These are phyloP conservation scores for Chironomus tepperi DNA, from an alignment of 1,140 invertebrate genomes.

Conservation along the genomic window DNA sequence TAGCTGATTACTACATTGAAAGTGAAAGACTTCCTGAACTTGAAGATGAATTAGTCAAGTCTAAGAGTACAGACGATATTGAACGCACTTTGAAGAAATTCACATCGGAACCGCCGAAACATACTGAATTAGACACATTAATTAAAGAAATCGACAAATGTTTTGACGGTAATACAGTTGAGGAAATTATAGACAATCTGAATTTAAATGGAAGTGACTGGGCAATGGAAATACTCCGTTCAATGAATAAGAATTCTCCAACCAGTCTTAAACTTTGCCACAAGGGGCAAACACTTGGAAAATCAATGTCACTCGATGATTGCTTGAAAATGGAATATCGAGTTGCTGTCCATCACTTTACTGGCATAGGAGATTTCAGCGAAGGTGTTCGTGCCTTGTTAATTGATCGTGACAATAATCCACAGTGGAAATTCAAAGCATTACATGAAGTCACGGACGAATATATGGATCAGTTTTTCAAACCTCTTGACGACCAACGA, in stretches of 20 bases:
- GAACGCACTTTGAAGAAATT: slow-evolving; percentile 51
- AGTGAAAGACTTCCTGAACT: neutral
- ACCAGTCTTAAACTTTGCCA: slow-evolving; percentile 86
- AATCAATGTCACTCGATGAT: slow-evolving; percentile 63
- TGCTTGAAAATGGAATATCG: slow-evolving; percentile 76
- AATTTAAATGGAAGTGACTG: slow-evolving; percentile 69
- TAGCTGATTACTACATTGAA: neutral
- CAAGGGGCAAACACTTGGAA: slow-evolving; percentile 64
- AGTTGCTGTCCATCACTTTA: slow-evolving; percentile 32
- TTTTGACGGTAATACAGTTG: slow-evolving; percentile 66
- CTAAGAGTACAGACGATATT: slow-evolving; percentile 50
- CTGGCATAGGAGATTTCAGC: neutral
- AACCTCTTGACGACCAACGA: too few relatives aligned
- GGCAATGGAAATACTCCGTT: slow-evolving; percentile 53
- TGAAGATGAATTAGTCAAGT: slow-evolving; percentile 39
- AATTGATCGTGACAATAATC: too few relatives aligned
- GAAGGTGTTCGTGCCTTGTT: slow-evolving; percentile 46
- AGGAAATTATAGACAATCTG: slow-evolving; percentile 72
- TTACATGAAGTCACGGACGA: too few relatives aligned
- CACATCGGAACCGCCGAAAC: slow-evolving; percentile 41
- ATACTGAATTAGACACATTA: slow-evolving; percentile 65
- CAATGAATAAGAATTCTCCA: slow-evolving; percentile 80
- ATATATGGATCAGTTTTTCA: too few relatives aligned
- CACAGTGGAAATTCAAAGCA: too few relatives aligned
- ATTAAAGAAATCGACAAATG: slow-evolving; percentile 73